Evolutionary conservation across 2,888 invertebrate genomes (phyloP).

Genomic region (Hydroisotoma schaefferi): DNA sequence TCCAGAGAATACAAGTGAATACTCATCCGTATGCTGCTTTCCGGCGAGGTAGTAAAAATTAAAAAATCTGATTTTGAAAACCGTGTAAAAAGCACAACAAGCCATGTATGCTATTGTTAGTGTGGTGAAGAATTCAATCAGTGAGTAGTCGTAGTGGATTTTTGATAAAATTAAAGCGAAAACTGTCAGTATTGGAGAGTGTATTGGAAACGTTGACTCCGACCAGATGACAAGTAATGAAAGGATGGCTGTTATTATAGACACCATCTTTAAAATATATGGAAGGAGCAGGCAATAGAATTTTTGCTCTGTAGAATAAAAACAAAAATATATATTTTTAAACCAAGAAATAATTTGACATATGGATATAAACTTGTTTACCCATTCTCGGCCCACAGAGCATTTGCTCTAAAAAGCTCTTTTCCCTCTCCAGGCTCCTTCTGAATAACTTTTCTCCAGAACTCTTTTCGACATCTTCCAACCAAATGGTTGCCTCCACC

Average conservation of each 20-base stretch:
- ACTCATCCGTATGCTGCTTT: slow-evolving; percentile 97
- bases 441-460: slow-evolving; percentile 62
- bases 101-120: slow-evolving; percentile 89
- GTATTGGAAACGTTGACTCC: slow-evolving; percentile 95
- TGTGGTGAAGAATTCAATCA: slow-evolving; percentile 91
- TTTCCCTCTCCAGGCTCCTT: slow-evolving; percentile 58
- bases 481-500: slow-evolving; percentile 62
- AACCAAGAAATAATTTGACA: neutral
- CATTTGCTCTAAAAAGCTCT: neutral
- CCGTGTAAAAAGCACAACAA: slow-evolving; percentile 96
- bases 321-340: neutral
- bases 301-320: too few species aligned
- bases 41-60: slow-evolving; percentile 85
- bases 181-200: slow-evolving; percentile 85
- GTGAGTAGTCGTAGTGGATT: slow-evolving; percentile 80
- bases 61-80: slow-evolving; percentile 90
- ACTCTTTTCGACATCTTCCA: slow-evolving; percentile 78
- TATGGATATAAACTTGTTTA: slow-evolving; percentile 8
- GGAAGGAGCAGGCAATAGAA: too few species aligned
- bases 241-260: slow-evolving; percentile 69
- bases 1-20: slow-evolving; percentile 96
- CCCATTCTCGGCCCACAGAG: slow-evolving; percentile 15
- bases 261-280: slow-evolving; percentile 71
- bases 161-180: slow-evolving; percentile 88
- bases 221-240: slow-evolving; percentile 97